A percentile compares a stretch with the other conserved stretches of the same genome.
phyloP scores from a whole-genome alignment of 2,797 vertebrate genomes.

The Sebastes wilsoni region DNA sequence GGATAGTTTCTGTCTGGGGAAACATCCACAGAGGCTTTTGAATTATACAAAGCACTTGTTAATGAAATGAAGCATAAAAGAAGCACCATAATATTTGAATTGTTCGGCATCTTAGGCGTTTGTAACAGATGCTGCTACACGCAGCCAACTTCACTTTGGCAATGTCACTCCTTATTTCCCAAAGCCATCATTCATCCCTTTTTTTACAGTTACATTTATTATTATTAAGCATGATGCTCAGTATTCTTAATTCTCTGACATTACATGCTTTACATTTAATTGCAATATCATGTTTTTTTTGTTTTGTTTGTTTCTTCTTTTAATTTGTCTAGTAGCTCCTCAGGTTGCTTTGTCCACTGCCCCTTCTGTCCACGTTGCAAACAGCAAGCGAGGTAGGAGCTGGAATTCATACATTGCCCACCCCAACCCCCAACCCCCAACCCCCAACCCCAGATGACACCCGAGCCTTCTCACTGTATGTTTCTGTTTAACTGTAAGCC shows the following conservation, averaged over 20 bases:
- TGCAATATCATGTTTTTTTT: constrained; percentile 69
- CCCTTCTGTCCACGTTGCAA: constrained; percentile 95
- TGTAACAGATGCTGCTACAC: constrained; percentile 59
- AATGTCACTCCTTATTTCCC: constrained; percentile 65
- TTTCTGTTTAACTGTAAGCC: constrained; percentile 66
- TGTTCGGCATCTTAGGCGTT: constrained; percentile 57
- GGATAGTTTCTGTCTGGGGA: constrained; percentile 57
- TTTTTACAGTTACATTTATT: constrained; percentile 44
- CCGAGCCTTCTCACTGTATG: constrained; percentile 77
- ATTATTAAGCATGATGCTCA: constrained; percentile 31
- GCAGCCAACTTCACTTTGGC: constrained; percentile 66
- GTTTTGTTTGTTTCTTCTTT: constrained; percentile 78
- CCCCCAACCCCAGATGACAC: constrained; percentile 13
- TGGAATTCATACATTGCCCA: constrained; percentile 87
- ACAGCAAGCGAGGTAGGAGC: constrained; percentile 98
- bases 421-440: constrained; percentile 18
- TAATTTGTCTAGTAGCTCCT: constrained; percentile 92
- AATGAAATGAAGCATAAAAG: constrained; percentile 60
- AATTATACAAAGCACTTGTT: constrained; percentile 64
- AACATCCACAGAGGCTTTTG: constrained; percentile 43
- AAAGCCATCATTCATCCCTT: constrained; percentile 64
- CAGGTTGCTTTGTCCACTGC: constrained; percentile 95
- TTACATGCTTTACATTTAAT: constrained; percentile 71
- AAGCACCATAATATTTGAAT: constrained; percentile 59
- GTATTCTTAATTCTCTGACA: constrained; percentile 52